phyloP scores from a whole-genome alignment of 2,797 vertebrate genomes.

The Sandelia bainsii region DNA sequence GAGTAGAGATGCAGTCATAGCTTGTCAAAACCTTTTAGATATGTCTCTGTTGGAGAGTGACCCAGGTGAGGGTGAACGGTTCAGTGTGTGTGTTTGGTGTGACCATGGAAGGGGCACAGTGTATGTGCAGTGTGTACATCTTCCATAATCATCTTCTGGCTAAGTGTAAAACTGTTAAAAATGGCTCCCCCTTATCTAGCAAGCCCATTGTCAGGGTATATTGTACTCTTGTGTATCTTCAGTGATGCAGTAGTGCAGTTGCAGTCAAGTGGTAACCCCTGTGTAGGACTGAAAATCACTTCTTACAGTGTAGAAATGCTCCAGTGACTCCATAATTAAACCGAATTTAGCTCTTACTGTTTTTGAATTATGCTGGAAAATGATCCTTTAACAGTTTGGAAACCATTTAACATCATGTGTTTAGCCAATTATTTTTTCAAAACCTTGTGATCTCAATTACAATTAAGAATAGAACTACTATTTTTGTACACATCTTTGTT shows the following conservation, averaged over 20 bases:
- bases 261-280: background rate
- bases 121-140: no score
- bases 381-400: background rate
- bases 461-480: background rate
- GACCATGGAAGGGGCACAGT: no score
- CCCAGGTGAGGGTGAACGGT: no score
- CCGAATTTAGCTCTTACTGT: background rate
- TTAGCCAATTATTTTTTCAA: background rate
- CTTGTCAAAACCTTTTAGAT: slow-evolving; percentile 22
- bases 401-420: background rate
- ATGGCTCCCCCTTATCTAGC: no score
- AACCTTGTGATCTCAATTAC: slow-evolving; percentile 11
- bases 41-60: background rate
- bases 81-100: no score
- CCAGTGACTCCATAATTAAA: background rate
- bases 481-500: background rate
- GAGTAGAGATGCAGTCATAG: background rate
- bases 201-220: no score
- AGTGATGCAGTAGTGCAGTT: background rate
- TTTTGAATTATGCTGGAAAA: background rate
- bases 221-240: no score
- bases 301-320: background rate
- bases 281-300: background rate
- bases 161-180: no score
- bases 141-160: no score